A percentile compares a stretch with the other conserved stretches of the same genome.
Evolutionary conservation across 2,113 vertebrate species (phyloP).

Genomic region (Muscicapa adusta): DNA sequence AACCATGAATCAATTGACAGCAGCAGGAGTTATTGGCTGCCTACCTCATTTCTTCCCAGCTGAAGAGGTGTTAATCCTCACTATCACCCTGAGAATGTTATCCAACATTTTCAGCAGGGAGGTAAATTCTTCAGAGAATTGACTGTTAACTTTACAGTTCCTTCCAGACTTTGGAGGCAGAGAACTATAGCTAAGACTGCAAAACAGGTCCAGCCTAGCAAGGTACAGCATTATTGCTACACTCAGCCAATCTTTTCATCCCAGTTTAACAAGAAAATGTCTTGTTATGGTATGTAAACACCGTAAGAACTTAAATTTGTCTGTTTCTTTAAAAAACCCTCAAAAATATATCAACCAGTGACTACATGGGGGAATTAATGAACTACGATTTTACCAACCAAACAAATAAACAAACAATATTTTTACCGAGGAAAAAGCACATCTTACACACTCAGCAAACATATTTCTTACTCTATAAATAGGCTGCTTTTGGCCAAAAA

Average conservation of each 20-base stretch:
- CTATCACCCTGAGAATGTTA: background rate
- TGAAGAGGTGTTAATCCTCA: background rate
- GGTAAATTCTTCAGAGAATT: background rate
- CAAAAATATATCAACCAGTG: background rate
- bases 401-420: background rate
- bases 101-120: background rate
- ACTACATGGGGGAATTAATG: background rate
- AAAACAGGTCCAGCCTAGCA: background rate
- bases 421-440: background rate
- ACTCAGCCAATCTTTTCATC: background rate
- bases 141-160: background rate
- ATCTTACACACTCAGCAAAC: background rate
- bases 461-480: background rate
- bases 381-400: background rate
- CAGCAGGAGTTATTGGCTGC: background rate
- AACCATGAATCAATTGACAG: background rate
- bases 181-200: background rate
- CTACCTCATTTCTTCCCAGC: background rate
- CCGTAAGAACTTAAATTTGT: background rate
- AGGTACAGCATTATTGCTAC: background rate
- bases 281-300: background rate
- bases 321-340: background rate
- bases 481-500: background rate
- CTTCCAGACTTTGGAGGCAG: background rate
- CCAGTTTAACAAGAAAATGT: background rate